These are phyloP conservation scores for Chymomyza fuscimana DNA, from an alignment of 2,888 invertebrate genomes.

Conservation along the genomic window DNA sequence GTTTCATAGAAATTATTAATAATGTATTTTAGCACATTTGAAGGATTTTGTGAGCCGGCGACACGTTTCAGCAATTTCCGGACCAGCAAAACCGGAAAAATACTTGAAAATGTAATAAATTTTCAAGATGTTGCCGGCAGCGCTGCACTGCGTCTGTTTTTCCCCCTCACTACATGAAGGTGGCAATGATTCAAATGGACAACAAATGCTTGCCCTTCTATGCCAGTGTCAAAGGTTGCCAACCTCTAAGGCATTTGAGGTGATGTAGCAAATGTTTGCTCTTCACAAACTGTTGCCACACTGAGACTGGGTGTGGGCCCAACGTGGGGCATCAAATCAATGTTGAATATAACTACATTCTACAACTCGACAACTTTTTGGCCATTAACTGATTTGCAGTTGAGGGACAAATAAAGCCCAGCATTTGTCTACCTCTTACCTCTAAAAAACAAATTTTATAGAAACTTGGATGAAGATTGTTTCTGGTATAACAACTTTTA, in stretches of 20 bases:
- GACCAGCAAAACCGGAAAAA: constrained; percentile 71
- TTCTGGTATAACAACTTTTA: not conserved
- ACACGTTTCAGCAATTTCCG: constrained; percentile 74
- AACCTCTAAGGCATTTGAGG: not conserved
- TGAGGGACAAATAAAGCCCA: constrained; percentile 36
- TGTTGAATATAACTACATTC: constrained; percentile 58
- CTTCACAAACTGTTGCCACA: constrained; percentile 55
- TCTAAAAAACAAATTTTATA: not conserved
- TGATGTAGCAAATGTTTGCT: not conserved
- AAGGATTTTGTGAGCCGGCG: constrained; percentile 58
- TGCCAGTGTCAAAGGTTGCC: constrained; percentile 37
- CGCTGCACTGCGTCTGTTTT: not conserved
- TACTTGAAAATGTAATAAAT: constrained; percentile 72
- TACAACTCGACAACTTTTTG: constrained; percentile 19
- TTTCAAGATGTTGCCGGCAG: constrained; percentile 46
- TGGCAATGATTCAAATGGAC: constrained; percentile 11
- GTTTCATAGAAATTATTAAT: constrained; percentile 64
- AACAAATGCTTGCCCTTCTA: constrained; percentile 6
- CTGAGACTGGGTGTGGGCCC: not conserved
- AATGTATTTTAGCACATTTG: constrained; percentile 70
- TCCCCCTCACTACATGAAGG: not conserved
- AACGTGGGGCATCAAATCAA: constrained; percentile 51
- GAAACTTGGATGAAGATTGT: not conserved
- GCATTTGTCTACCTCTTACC: constrained; percentile 4
- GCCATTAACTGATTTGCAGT: constrained; percentile 15